Percentiles rank a stretch among this genome's conserved stretches.
Conservation (phyloP, 1,140 invertebrate species). For the Papilio helenus region DNA sequence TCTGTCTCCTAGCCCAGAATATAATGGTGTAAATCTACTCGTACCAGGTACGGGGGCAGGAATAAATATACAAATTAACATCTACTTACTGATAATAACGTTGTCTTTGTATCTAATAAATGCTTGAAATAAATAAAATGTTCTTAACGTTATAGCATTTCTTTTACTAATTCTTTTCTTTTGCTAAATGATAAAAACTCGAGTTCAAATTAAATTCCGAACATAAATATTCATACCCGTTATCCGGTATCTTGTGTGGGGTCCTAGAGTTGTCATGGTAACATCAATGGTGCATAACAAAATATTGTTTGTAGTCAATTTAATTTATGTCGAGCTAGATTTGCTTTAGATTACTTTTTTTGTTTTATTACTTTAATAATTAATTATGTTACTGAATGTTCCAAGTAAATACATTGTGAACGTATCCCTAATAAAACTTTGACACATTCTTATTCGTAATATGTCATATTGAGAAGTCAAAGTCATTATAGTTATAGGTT, state of each 20-base stretch:
- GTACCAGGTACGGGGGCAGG: conserved; percentile 72
- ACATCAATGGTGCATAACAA: conserved; percentile 39
- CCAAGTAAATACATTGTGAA: conserved; percentile 31
- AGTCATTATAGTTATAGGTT: conserved; percentile 73
- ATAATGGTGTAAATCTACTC: conserved; percentile 65
- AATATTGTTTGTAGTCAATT: background rate
- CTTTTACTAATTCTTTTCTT: no score
- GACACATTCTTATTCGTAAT: conserved; percentile 37
- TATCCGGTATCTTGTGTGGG: background rate
- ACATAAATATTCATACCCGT: background rate
- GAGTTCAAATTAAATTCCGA: background rate
- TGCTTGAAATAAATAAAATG: background rate
- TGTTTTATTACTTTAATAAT: conserved; percentile 3
- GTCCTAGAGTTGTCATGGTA: conserved; percentile 41
- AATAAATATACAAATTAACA: conserved; percentile 16
- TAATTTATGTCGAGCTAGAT: conserved; percentile 6
- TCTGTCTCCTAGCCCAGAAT: conserved; percentile 59
- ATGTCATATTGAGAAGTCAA: conserved; percentile 46
- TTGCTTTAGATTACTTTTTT: background rate
- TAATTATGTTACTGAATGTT: conserved; percentile 20
- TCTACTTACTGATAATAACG: background rate
- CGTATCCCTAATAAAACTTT: conserved; percentile 39
- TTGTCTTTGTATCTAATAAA: conserved; percentile 15
- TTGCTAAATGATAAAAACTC: background rate
- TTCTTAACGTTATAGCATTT: background rate